phyloP scores from a whole-genome alignment of 2,888 invertebrate species.

The Aphidoletes aphidimyza region DNA sequence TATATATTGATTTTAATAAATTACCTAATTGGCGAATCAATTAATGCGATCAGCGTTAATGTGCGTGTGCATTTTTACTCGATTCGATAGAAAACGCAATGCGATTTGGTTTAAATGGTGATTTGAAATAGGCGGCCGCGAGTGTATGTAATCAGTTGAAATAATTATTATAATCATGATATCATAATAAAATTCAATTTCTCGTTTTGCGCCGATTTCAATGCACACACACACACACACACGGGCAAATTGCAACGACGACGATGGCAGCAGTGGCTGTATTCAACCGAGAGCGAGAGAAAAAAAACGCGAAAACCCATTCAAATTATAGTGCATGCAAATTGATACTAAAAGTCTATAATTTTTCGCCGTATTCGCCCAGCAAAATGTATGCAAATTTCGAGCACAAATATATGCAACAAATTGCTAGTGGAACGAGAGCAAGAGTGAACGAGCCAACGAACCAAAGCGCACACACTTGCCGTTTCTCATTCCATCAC shows the following conservation, averaged over 20 bases:
- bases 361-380: slow-evolving; percentile 29
- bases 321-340: slow-evolving; percentile 43
- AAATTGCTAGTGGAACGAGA: too few species aligned
- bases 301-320: background rate
- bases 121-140: background rate
- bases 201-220: background rate
- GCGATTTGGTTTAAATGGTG: background rate
- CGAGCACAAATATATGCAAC: slow-evolving; percentile 3
- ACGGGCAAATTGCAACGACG: too few species aligned
- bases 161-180: slow-evolving; percentile 51
- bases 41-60: slow-evolving; percentile 44
- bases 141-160: slow-evolving; percentile 28
- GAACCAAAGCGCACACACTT: background rate
- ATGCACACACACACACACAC: background rate
- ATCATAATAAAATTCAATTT: slow-evolving; percentile 51
- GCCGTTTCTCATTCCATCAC: background rate
- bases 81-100: background rate
- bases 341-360: slow-evolving; percentile 51
- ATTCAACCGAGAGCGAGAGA: too few species aligned
- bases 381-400: slow-evolving; percentile 32
- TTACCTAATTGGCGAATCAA: slow-evolving; percentile 49
- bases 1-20: slow-evolving; percentile 42
- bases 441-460: too few species aligned
- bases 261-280: background rate
- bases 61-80: slow-evolving; percentile 6